Evolutionary conservation across 2,888 invertebrate species (phyloP), one percentile per base, ranked within the genome.

Genomic region (Cosmopolites sordidus): DNA sequence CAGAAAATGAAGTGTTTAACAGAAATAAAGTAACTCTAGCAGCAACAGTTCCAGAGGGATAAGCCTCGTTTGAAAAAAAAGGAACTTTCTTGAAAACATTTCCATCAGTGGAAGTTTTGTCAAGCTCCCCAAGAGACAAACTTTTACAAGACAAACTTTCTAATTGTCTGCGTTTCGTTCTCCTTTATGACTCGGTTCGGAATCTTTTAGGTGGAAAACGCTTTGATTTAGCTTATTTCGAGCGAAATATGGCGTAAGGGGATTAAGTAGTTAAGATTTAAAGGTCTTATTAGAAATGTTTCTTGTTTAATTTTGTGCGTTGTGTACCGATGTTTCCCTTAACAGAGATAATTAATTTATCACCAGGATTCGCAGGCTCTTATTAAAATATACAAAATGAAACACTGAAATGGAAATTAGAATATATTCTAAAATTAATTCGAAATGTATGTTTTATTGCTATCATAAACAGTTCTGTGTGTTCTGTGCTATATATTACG

Each of bases 71-170:
- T n/a, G 11, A 33, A n/a, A 33, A 33, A 33, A 22, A 22, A 22
- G 22, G 22, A 22, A 33, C 33, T 33, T 33, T n/a, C 12, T 45
- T 6, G 16, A 47, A 47, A 47, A 47, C 38, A 39, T 40, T 27
- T 47, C 27, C 39, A 33, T 44, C 33, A 43, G 44, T 22, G 27
- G 39, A 47, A 17, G 18, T 45, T 45, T 39, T 39, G 29, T 47
- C 47, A 47, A 38, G 38, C 16, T 47, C 39, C 40, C 39, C 39
- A 4, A 14, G 39, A 22, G 47, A 40, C 40, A 8, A 47, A 47
- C 47, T 47, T 45, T 39, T 47, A 40, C 27, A 47, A 47, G 39
- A 47, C 47, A 47, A 47, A 47, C 47, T 47, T 47, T 39, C 47
- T 47, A 47, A 47, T 47, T 47, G 47, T 47, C 47, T 47, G 27